phyloP scores from a whole-genome alignment of 2,888 invertebrate genomes.

The Leptogaster cylindrica region DNA sequence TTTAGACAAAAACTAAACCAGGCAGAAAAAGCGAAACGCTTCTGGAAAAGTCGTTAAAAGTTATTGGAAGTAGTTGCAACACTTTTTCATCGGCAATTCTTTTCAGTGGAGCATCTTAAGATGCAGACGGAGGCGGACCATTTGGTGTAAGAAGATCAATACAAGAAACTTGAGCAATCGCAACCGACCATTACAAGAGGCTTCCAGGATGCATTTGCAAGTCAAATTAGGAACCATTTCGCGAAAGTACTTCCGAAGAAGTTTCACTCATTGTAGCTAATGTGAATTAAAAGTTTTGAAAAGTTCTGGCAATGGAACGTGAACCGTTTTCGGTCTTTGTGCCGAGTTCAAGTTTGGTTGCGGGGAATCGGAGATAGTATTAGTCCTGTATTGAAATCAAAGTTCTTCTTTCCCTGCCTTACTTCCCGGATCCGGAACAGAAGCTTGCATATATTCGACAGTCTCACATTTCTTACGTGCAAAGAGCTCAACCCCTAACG shows the following conservation, averaged over 20 bases:
- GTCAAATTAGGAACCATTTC: slow-evolving; percentile 30
- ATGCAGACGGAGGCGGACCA: neutral
- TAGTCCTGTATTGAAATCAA: slow-evolving; percentile 2
- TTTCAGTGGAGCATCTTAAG: neutral
- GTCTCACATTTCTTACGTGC: slow-evolving; percentile 3
- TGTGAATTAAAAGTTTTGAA: slow-evolving; percentile 32
- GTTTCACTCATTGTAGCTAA: slow-evolving; percentile 29
- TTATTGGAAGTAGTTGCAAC: slow-evolving; percentile 3
- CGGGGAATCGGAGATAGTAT: slow-evolving; percentile 16
- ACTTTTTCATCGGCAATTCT: no score
- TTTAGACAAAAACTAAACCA: no score
- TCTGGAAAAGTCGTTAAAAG: slow-evolving; percentile 13
- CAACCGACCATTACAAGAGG: neutral
- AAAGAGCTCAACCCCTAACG: slow-evolving; percentile 25
- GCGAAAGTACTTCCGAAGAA: slow-evolving; percentile 22
- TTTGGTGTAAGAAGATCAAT: slow-evolving; percentile 4
- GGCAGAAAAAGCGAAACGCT: no score
- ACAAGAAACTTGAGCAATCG: neutral
- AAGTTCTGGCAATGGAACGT: slow-evolving; percentile 16
- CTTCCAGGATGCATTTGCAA: slow-evolving; percentile 25
- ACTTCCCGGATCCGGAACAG: neutral
- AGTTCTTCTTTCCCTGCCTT: neutral
- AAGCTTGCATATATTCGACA: neutral
- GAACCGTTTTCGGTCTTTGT: neutral
- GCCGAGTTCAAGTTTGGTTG: neutral